Conservation (phyloP, 2,888 invertebrate genomes). For the Cerastis rubricosa region DNA sequence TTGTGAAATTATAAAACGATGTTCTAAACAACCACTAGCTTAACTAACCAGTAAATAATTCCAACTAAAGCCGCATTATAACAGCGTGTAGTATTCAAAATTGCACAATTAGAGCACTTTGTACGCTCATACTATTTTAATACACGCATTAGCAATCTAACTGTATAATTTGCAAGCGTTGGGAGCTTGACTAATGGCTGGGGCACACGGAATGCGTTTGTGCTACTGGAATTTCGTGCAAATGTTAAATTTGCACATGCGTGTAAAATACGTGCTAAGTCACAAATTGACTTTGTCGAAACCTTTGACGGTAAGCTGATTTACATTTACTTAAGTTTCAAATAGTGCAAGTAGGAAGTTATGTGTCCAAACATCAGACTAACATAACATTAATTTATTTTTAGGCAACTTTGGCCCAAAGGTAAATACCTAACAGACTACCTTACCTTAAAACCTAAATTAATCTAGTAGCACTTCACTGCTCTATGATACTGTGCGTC, state of each 20-base stretch:
- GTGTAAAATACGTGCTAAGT: background rate
- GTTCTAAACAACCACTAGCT: background rate
- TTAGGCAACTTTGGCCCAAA: background rate
- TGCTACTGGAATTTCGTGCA: background rate
- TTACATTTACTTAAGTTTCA: background rate
- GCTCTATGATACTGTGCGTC: too few species aligned
- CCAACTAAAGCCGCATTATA: conserved; percentile 11
- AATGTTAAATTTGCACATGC: background rate
- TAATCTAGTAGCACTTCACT: background rate
- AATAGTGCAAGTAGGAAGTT: background rate
- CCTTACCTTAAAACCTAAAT: background rate
- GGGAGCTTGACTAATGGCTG: conserved; percentile 21
- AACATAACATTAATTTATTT: background rate
- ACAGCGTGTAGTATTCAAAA: conserved; percentile 31
- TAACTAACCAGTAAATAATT: conserved; percentile 7
- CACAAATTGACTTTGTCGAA: background rate
- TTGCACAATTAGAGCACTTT: conserved; percentile 45
- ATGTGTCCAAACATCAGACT: background rate
- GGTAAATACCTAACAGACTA: background rate
- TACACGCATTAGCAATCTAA: conserved; percentile 37
- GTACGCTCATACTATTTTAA: conserved; percentile 50
- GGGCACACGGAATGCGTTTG: conserved; percentile 20
- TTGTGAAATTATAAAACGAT: background rate
- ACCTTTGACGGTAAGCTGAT: background rate
- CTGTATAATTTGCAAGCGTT: conserved; percentile 48